These are phyloP conservation scores for Trichonephila inaurata DNA, from an alignment of 1,140 invertebrate genomes.

Conservation along the genomic window DNA sequence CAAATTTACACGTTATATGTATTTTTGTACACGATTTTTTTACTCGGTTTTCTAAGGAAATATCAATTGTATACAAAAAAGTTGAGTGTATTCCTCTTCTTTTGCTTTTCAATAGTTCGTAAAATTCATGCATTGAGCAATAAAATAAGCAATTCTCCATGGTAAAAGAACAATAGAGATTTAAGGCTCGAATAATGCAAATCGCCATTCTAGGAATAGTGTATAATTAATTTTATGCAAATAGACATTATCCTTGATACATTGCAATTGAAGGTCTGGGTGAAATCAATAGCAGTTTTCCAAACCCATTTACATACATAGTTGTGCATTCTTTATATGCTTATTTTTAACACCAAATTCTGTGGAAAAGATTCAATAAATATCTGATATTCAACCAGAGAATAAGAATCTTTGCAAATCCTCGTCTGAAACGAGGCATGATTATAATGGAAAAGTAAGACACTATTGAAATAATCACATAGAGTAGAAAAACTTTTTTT, in stretches of 20 bases:
- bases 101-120: background rate
- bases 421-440: background rate
- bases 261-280: too few relatives aligned
- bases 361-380: background rate
- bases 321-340: background rate
- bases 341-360: background rate
- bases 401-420: background rate
- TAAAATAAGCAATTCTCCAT: background rate
- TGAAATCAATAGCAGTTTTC: slow-evolving; percentile 36
- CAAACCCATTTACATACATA: background rate
- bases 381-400: background rate
- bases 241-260: slow-evolving; percentile 7
- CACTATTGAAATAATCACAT: background rate
- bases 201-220: background rate
- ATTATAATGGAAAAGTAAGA: background rate
- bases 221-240: slow-evolving; percentile 56
- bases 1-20: too few relatives aligned
- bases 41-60: too few relatives aligned
- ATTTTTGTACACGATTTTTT: too few relatives aligned
- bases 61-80: too few relatives aligned
- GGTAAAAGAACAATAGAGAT: slow-evolving; percentile 6
- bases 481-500: background rate
- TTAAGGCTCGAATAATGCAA: background rate
- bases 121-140: background rate
- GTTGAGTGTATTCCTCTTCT: background rate